Evolutionary conservation across 2,113 vertebrate genomes (phyloP).

Genomic region (Peromyscus californicus): DNA sequence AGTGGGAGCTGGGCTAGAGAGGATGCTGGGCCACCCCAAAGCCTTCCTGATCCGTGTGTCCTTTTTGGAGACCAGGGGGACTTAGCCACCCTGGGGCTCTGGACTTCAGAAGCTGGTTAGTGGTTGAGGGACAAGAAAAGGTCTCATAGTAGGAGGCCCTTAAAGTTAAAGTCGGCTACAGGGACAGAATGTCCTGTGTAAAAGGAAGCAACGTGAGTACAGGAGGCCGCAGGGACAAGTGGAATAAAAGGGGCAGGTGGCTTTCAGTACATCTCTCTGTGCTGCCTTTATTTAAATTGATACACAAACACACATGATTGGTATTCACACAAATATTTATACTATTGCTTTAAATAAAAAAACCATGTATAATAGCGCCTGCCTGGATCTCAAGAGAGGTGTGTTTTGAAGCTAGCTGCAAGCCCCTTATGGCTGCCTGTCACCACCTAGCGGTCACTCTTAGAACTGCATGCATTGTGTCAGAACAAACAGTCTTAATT

Average conservation of each 20-base stretch:
- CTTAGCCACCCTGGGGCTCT: background rate
- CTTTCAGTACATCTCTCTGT: background rate
- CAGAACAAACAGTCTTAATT: background rate
- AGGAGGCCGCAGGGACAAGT: background rate
- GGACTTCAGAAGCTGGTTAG: background rate
- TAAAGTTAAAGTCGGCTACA: background rate
- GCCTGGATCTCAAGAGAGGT: background rate
- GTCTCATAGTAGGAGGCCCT: background rate
- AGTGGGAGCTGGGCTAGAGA: background rate
- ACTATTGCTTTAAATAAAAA: slow-evolving; percentile 43
- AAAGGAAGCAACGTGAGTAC: background rate
- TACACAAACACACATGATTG: background rate
- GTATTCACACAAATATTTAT: slow-evolving; percentile 7
- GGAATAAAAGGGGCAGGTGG: background rate
- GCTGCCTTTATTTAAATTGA: background rate
- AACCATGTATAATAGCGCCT: background rate
- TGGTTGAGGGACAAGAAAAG: background rate
- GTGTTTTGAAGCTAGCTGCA: background rate
- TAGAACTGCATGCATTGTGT: slow-evolving; percentile 7
- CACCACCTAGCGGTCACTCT: background rate
- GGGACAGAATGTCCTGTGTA: background rate
- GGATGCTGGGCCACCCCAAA: background rate
- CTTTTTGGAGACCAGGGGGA: background rate
- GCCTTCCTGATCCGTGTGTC: background rate
- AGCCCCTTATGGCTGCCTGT: background rate